phyloP scores from a whole-genome alignment of 2,113 vertebrate species.

The Scophthalmus maximus region DNA sequence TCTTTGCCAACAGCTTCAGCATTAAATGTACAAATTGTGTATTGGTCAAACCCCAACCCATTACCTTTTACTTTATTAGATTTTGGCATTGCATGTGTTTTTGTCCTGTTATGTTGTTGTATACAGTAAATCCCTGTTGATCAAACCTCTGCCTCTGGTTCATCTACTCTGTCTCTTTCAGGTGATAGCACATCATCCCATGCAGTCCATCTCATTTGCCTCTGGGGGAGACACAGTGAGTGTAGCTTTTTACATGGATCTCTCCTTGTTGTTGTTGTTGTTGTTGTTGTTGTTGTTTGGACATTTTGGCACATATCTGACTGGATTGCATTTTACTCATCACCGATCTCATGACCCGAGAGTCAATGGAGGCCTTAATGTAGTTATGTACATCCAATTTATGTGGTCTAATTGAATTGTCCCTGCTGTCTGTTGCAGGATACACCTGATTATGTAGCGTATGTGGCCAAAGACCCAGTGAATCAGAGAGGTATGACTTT shows the following conservation, averaged over 20 bases:
- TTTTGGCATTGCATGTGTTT: neutral
- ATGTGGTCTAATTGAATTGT: slow-evolving; percentile 23
- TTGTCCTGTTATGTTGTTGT: neutral
- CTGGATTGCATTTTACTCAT: slow-evolving; percentile 24
- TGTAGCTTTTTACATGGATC: neutral
- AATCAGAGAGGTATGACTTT: slow-evolving; percentile 83
- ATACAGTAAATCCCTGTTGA: neutral
- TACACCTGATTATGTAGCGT: slow-evolving; percentile 87
- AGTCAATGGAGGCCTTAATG: slow-evolving; percentile 43
- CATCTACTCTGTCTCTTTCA: slow-evolving; percentile 48
- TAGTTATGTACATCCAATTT: slow-evolving; percentile 36
- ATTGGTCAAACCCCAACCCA: too few species aligned
- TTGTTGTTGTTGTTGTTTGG: slow-evolving; percentile 10
- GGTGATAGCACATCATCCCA: slow-evolving; percentile 92
- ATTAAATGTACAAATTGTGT: too few species aligned
- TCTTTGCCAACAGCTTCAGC: too few species aligned
- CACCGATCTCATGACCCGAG: slow-evolving; percentile 33
- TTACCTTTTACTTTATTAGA: too few species aligned
- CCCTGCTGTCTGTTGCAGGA: slow-evolving; percentile 82
- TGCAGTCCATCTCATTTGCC: slow-evolving; percentile 91
- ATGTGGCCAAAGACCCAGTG: slow-evolving; percentile 86
- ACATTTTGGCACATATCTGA: slow-evolving; percentile 19
- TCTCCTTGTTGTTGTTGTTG: slow-evolving; percentile 20
- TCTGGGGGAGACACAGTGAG: slow-evolving; percentile 90
- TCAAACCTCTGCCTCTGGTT: slow-evolving; percentile 8